Percentiles rank a stretch among this genome's conserved stretches.
These are phyloP conservation scores for Podarcis siculus DNA, from an alignment of 2,797 vertebrate species.

Conservation along the genomic window DNA sequence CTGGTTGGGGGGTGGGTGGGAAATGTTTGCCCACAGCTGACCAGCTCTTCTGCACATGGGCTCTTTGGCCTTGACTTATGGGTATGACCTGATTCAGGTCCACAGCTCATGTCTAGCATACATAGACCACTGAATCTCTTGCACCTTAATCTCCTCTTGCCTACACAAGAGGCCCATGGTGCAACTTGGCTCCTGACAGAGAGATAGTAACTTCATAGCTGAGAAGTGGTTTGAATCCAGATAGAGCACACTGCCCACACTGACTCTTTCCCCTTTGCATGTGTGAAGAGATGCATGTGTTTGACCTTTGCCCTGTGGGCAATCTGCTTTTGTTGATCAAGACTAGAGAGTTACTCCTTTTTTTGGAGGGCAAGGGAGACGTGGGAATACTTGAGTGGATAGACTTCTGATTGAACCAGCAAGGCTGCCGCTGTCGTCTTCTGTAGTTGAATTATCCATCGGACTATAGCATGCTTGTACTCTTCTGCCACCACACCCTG, in stretches of 20 bases:
- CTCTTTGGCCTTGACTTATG: background rate
- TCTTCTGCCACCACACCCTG: no score
- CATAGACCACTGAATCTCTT: background rate
- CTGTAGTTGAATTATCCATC: no score
- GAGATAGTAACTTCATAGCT: background rate
- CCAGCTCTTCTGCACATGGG: no score
- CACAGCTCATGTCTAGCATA: background rate
- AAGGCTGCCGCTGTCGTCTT: no score
- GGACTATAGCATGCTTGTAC: no score
- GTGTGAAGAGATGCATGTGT: background rate
- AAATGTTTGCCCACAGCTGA: background rate
- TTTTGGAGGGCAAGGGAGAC: no score
- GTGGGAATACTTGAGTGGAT: background rate
- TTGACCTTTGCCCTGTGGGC: background rate
- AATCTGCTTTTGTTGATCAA: background rate
- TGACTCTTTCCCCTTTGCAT: background rate
- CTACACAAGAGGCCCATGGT: background rate
- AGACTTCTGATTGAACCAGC: no score
- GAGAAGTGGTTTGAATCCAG: background rate
- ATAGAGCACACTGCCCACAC: no score
- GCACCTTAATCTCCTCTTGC: background rate
- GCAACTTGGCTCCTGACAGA: background rate
- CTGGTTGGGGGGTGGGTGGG: background rate
- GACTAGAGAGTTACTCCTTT: background rate
- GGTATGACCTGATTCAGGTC: background rate